Percentiles rank a stretch among this genome's conserved stretches.
phyloP scores from a whole-genome alignment of 1,140 invertebrate genomes.

The Trissolcus basalis region DNA sequence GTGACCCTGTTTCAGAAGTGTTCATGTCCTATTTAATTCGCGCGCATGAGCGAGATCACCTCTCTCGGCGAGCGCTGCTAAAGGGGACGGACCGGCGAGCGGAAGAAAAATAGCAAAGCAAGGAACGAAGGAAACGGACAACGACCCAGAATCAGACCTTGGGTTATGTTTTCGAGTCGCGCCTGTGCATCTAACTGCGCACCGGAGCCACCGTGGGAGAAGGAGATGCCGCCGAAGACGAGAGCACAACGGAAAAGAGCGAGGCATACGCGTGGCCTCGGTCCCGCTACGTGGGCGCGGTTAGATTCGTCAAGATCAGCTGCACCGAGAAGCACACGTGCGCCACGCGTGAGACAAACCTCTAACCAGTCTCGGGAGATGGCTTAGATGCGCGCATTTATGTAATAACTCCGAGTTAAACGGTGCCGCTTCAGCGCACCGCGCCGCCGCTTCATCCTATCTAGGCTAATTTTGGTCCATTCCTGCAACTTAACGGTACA shows the following conservation, averaged over 20 bases:
- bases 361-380: constrained; percentile 30
- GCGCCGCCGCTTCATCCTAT: constrained; percentile 12
- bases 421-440: background rate
- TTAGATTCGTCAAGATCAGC: constrained; percentile 53
- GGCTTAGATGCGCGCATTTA: constrained; percentile 26
- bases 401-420: constrained; percentile 29
- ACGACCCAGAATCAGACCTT: constrained; percentile 30
- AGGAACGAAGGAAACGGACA: constrained; percentile 19
- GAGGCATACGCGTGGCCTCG: constrained; percentile 47
- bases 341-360: constrained; percentile 25
- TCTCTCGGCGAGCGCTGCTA: constrained; percentile 4
- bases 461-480: constrained; percentile 28
- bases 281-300: constrained; percentile 62
- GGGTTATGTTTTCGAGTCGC: constrained; percentile 17
- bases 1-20: constrained; percentile 73
- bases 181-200: constrained; percentile 61
- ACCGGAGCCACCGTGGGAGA: constrained; percentile 52
- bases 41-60: constrained; percentile 65
- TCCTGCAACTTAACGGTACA: constrained; percentile 18
- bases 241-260: constrained; percentile 32
- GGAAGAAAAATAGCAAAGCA: constrained; percentile 32
- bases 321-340: constrained; percentile 30
- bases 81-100: constrained; percentile 33
- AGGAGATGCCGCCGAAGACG: constrained; percentile 22
- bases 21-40: constrained; percentile 70